Conservation (phyloP, 2,888 invertebrate species). For the Limnephilus lunatus region DNA sequence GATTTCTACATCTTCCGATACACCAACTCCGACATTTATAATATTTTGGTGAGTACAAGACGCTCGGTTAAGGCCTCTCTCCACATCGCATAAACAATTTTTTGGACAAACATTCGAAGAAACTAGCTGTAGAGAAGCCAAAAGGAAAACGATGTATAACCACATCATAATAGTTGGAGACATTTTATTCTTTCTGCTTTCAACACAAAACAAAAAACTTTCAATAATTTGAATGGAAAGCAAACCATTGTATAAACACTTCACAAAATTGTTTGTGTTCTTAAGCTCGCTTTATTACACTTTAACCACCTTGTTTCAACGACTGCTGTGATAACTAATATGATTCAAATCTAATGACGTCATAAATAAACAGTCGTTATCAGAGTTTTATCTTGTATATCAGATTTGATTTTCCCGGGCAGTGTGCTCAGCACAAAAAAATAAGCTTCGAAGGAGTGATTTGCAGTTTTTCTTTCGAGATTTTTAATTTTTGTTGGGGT, state of each 20-base stretch:
- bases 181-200: conserved; percentile 23
- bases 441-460: neutral
- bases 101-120: conserved; percentile 72
- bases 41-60: conserved; percentile 78
- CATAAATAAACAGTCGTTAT: conserved; percentile 40
- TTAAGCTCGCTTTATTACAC: neutral
- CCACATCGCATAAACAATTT: conserved; percentile 77
- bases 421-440: conserved; percentile 46
- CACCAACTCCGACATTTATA: conserved; percentile 78
- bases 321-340: neutral
- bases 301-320: neutral
- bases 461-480: conserved; percentile 11
- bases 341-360: conserved; percentile 45
- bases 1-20: conserved; percentile 78
- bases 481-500: neutral
- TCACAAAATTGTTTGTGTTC: neutral
- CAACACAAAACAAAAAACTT: neutral
- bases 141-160: neutral
- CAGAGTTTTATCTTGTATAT: conserved; percentile 15
- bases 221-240: neutral
- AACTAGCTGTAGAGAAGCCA: neutral
- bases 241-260: conserved; percentile 10
- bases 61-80: conserved; percentile 75
- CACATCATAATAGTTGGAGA: neutral
- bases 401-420: conserved; percentile 48